Evolutionary conservation across 1,140 invertebrate species (phyloP).

Genomic region (Meloidogyne chitwoodi): DNA sequence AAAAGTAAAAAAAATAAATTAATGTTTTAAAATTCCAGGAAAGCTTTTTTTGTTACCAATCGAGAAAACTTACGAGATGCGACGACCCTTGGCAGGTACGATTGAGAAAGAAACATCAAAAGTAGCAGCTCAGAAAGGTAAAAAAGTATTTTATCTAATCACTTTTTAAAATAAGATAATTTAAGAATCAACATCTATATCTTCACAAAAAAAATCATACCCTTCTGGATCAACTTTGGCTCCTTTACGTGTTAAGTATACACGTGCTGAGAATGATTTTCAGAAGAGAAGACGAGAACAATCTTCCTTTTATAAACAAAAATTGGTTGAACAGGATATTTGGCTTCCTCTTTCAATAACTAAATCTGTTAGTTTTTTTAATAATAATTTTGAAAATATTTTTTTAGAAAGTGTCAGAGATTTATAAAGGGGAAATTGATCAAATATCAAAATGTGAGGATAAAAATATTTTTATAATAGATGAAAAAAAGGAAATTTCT

Average conservation of each 20-base stretch:
- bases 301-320: constrained; percentile 23
- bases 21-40: no score
- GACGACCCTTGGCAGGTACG: constrained; percentile 1
- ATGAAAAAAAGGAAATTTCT: neutral
- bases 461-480: neutral
- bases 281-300: constrained; percentile 5
- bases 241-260: constrained; percentile 10
- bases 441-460: neutral
- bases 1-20: no score
- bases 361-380: neutral
- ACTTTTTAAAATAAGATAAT: no score
- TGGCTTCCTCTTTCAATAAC: constrained; percentile 12
- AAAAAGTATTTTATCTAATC: neutral
- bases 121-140: neutral
- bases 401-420: neutral
- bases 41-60: constrained; percentile 13
- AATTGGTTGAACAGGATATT: constrained; percentile 18
- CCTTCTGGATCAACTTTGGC: constrained; percentile 2
- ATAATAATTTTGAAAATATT: neutral
- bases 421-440: neutral
- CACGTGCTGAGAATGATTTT: constrained; percentile 14
- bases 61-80: constrained; percentile 21
- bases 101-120: neutral
- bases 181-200: neutral
- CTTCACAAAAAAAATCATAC: neutral